These are phyloP conservation scores for Portunus trituberculatus DNA, from an alignment of 1,140 invertebrate genomes.

Conservation along the genomic window DNA sequence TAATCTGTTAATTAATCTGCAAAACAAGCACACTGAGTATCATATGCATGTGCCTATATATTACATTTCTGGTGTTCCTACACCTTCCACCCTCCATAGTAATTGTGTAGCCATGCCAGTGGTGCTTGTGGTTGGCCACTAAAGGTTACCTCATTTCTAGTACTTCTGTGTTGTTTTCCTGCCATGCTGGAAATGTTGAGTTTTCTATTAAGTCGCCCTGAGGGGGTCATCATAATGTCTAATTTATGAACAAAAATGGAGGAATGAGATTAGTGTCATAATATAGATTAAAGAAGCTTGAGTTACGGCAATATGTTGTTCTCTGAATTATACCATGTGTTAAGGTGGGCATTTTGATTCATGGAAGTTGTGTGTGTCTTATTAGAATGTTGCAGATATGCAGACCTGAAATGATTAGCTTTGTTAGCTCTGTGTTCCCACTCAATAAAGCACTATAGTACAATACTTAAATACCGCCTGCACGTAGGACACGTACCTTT, in stretches of 20 bases:
- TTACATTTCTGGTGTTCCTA: background rate
- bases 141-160: background rate
- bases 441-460: background rate
- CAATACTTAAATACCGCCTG: background rate
- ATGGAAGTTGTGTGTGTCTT: background rate
- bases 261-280: background rate
- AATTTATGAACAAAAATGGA: background rate
- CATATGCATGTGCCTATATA: background rate
- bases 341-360: background rate
- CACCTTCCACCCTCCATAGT: background rate
- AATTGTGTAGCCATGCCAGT: no score
- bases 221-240: background rate
- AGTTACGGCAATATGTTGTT: background rate
- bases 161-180: background rate
- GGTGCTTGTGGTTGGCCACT: background rate
- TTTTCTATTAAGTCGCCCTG: background rate
- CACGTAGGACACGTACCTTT: no score
- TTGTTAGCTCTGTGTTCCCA: background rate
- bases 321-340: background rate
- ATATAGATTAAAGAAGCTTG: background rate
- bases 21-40: background rate
- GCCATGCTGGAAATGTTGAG: background rate
- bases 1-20: background rate
- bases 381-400: background rate
- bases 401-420: background rate